These are phyloP conservation scores for Anguilla rostrata DNA, from an alignment of 2,113 vertebrate species.

Conservation along the genomic window DNA sequence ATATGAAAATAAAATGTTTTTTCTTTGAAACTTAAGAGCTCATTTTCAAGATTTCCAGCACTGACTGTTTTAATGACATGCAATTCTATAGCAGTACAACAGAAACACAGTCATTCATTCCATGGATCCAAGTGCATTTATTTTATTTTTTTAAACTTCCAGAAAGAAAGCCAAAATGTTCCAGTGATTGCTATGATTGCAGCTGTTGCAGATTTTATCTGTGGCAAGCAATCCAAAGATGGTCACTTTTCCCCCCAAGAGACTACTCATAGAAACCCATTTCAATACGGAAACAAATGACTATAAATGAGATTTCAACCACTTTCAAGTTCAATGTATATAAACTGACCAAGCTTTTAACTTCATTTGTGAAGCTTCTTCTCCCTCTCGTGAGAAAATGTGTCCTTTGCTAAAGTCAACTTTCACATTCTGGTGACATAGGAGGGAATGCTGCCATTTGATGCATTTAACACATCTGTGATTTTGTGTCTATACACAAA, in stretches of 20 bases:
- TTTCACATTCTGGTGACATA: no score
- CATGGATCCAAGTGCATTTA: background rate
- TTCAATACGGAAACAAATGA: no score
- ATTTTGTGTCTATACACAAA: background rate
- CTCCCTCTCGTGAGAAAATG: background rate
- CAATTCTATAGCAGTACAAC: background rate
- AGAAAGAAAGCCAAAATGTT: background rate
- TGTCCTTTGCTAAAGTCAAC: background rate
- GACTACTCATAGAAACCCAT: no score
- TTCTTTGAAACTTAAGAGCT: no score
- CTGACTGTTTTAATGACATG: background rate
- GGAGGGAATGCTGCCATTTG: background rate
- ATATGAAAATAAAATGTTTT: no score
- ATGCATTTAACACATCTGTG: background rate
- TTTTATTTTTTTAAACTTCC: background rate
- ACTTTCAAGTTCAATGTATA: no score
- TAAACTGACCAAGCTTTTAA: background rate
- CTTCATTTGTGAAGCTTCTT: no score
- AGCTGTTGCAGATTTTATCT: background rate
- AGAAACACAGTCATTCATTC: background rate
- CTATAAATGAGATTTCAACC: no score
- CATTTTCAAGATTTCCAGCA: no score
- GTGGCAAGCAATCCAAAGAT: background rate
- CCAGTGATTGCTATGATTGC: background rate
- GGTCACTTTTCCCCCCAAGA: background rate